A percentile compares a stretch with the other conserved stretches of the same genome.
These are phyloP conservation scores for Halictus quadricinctus DNA, from an alignment of 2,888 invertebrate genomes.

Conservation along the genomic window DNA sequence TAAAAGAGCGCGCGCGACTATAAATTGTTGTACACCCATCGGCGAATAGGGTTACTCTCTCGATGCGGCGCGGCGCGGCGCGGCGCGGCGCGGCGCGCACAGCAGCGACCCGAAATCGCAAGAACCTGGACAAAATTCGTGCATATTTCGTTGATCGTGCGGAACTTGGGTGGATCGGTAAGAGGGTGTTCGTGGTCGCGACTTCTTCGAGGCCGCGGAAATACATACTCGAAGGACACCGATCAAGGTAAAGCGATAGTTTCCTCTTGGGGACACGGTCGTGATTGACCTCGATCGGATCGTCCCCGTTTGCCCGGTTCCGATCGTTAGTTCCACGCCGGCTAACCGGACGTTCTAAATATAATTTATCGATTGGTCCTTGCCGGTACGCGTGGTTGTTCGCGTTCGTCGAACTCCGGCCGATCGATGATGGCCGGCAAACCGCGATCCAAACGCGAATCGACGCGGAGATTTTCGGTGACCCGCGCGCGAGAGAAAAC, in stretches of 20 bases:
- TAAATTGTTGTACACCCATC: conserved; percentile 6
- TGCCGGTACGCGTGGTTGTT: conserved; percentile 47
- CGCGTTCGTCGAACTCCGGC: conserved; percentile 54
- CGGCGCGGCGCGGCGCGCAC: neutral
- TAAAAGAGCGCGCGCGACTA: conserved; percentile 18
- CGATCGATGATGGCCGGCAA: conserved; percentile 39
- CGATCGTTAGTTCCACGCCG: conserved; percentile 68
- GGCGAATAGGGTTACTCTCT: neutral
- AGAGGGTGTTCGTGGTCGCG: neutral
- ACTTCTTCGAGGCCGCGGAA: conserved; percentile 7
- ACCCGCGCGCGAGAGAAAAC: conserved; percentile 22
- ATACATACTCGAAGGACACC: neutral
- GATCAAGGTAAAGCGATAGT: conserved; percentile 44
- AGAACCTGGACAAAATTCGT: neutral
- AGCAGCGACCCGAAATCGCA: neutral
- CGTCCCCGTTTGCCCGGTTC: conserved; percentile 63
- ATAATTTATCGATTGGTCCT: conserved; percentile 71
- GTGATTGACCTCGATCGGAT: conserved; percentile 58
- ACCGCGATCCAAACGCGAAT: neutral
- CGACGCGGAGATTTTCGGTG: neutral
- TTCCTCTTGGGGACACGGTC: conserved; percentile 29
- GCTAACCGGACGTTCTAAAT: conserved; percentile 63
- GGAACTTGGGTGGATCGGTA: neutral
- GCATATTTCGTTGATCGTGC: neutral
- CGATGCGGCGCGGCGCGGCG: neutral